These are phyloP conservation scores for Dichetophora obliterata DNA, from an alignment of 2,888 invertebrate genomes.

Conservation along the genomic window DNA sequence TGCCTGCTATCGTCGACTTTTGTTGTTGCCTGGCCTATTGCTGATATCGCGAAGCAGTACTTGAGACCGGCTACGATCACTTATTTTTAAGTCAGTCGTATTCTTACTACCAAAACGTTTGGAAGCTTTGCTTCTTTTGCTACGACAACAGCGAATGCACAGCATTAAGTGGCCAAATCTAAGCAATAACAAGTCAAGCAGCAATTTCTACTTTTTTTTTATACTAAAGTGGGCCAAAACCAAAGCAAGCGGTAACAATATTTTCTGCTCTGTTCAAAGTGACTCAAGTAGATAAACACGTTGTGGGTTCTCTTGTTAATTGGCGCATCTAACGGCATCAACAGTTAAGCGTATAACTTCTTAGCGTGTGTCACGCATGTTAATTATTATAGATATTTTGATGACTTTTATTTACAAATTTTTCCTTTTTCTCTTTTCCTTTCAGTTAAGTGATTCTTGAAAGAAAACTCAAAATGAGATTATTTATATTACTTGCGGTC, in stretches of 20 bases:
- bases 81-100: conserved; percentile 1
- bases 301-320: conserved; percentile 2
- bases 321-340: conserved; percentile 31
- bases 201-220: background rate
- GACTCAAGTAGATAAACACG: conserved; percentile 8
- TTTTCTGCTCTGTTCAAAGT: background rate
- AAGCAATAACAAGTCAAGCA: background rate
- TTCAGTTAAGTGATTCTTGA: conserved; percentile 55
- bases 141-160: background rate
- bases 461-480: conserved; percentile 57
- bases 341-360: background rate
- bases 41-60: background rate
- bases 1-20: background rate
- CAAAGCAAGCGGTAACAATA: background rate
- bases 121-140: background rate
- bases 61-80: background rate
- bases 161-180: background rate
- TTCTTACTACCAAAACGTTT: conserved; percentile 3
- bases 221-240: conserved; percentile 18
- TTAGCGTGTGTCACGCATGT: background rate
- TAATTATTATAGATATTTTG: background rate
- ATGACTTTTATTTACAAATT: background rate
- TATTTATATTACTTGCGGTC: conserved; percentile 71
- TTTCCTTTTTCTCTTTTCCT: conserved; percentile 46
- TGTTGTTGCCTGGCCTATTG: background rate